Evolutionary conservation across 2,888 invertebrate species (phyloP).

Genomic region (Monopis laevigella): DNA sequence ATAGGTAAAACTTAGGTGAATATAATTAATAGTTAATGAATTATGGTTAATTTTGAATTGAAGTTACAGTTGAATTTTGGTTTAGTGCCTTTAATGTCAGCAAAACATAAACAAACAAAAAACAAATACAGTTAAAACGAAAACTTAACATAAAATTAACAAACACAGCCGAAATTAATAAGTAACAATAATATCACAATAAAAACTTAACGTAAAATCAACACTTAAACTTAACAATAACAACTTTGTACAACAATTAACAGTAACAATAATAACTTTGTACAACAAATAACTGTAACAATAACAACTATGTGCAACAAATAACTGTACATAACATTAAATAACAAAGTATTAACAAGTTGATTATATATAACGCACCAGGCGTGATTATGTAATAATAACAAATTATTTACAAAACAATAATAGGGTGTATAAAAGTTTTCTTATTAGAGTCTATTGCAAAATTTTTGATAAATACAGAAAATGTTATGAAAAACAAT

Average conservation of each 20-base stretch:
- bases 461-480: background rate
- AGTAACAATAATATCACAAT: slow-evolving; percentile 45
- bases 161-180: slow-evolving; percentile 55
- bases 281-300: too few species aligned
- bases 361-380: too few species aligned
- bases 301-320: too few species aligned
- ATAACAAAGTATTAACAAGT: too few species aligned
- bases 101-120: slow-evolving; percentile 37
- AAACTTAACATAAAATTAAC: slow-evolving; percentile 68
- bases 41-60: slow-evolving; percentile 9
- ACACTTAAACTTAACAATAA: slow-evolving; percentile 52
- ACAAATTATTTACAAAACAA: too few species aligned
- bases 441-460: background rate
- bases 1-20: slow-evolving; percentile 5
- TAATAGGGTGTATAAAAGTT: background rate
- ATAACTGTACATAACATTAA: too few species aligned
- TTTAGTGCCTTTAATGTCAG: slow-evolving; percentile 53
- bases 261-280: slow-evolving; percentile 18
- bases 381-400: too few species aligned
- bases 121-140: slow-evolving; percentile 53
- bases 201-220: slow-evolving; percentile 58
- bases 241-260: slow-evolving; percentile 29
- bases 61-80: slow-evolving; percentile 7
- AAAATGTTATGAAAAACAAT: background rate
- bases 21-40: background rate